These are phyloP conservation scores for Diaprepes abbreviatus DNA, from an alignment of 2,888 invertebrate species.

Conservation along the genomic window DNA sequence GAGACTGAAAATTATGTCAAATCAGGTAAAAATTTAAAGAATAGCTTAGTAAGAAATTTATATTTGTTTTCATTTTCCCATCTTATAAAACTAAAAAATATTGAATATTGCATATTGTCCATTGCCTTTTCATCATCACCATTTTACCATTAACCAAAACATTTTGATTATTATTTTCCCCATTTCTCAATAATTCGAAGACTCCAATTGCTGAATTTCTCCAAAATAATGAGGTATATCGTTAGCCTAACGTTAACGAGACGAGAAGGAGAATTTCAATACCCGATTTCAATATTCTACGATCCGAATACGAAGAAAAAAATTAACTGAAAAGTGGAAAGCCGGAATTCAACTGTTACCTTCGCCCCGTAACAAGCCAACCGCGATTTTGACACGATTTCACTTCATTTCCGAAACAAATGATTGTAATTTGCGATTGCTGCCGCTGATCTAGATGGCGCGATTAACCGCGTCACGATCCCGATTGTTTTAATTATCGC, in stretches of 20 bases:
- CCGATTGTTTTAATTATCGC: constrained; percentile 53
- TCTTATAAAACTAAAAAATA: no score
- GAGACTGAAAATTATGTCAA: no score
- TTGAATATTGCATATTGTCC: no score
- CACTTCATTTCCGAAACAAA: constrained; percentile 69
- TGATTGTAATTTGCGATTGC: constrained; percentile 66
- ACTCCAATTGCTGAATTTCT: constrained; percentile 11
- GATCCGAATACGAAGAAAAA: constrained; percentile 36
- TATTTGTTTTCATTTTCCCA: no score
- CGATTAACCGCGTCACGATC: constrained; percentile 57
- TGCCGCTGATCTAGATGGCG: constrained; percentile 37
- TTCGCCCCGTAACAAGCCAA: constrained; percentile 63
- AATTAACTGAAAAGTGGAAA: constrained; percentile 50
- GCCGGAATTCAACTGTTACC: constrained; percentile 59
- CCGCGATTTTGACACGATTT: constrained; percentile 67
- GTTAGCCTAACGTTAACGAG: constrained; percentile 42
- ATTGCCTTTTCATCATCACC: neutral
- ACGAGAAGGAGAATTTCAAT: constrained; percentile 24
- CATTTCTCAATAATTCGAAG: constrained; percentile 8
- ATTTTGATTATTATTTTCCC: constrained; percentile 7
- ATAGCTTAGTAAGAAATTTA: no score
- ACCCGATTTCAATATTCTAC: constrained; percentile 34
- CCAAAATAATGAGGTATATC: constrained; percentile 47
- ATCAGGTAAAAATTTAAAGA: no score
- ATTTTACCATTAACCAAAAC: neutral